Base-by-base conservation (phyloP, 2,113 vertebrate genomes). In the Aramus guarauna region DNA sequence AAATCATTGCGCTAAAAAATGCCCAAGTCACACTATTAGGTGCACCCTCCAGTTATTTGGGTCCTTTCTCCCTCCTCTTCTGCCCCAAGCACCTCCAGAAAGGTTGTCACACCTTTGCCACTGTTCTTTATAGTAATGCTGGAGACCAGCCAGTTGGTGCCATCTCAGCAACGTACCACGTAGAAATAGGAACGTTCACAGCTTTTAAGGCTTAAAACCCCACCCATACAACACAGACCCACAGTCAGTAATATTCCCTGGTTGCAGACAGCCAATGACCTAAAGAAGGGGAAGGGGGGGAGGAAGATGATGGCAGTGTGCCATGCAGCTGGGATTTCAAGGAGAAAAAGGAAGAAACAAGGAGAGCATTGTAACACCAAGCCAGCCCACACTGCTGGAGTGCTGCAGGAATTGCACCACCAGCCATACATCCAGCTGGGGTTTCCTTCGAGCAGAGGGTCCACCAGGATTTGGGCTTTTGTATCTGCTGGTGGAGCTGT, bases 301-400 rank as follows among this genome's bases (percentile, higher is more conserved):
- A 85, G 21, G n/a, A 71, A 48, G 45, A 16, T 6, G 34, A 39
- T 30, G 59, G 23, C 20, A 64, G 32, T 9, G 52, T 26, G 79
- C 53, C 4, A 0, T 12, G 37, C 63, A 88, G 88, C 45, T 91
- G 67, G 63, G 41, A 34, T 47, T 83, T 75, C 67, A 66, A 76
- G 41, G 29, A 68, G 36, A 11, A 17, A n/a, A 47, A 55, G 47
- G 79, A 55, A 62, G 45, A 59, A 79, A 32, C 32, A 41, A 80
- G 48, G 36, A 90, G 27, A 55, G 21, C 0, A 0, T 11, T 75
- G 52, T 75, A 37, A 55, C 0, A 1, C 9, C 30, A 27, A 78
- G 7, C 20, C 72, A 83, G 43, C 53, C 60, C 2, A 0, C 0
- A 5, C 18, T 53, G 18, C 7, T 29, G 34, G 85, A 60, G 63